These are phyloP conservation scores for Crossocerus cetratus DNA, from an alignment of 2,888 invertebrate genomes.

Conservation along the genomic window DNA sequence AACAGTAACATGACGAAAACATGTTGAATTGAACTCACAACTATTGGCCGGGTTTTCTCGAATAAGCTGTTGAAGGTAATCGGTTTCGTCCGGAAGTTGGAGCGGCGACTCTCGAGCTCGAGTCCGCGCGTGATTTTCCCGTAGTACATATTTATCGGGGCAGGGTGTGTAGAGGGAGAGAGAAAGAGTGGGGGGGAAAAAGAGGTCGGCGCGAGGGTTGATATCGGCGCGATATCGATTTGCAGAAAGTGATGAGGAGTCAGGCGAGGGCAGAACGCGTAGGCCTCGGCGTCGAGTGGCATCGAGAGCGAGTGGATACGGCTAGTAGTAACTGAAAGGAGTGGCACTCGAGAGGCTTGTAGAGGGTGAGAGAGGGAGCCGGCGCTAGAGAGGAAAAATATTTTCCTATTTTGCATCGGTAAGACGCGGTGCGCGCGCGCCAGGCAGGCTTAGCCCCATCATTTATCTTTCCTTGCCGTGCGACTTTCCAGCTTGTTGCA, in stretches of 20 bases:
- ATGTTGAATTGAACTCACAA: too few relatives aligned
- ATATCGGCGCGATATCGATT: constrained; percentile 51
- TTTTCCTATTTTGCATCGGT: constrained; percentile 38
- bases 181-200: not conserved
- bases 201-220: constrained; percentile 14
- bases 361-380: constrained; percentile 6
- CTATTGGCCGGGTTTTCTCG: too few relatives aligned
- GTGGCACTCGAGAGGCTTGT: constrained; percentile 36
- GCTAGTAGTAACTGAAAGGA: constrained; percentile 31
- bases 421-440: constrained; percentile 21
- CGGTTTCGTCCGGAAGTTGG: too few relatives aligned
- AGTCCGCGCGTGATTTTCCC: not conserved
- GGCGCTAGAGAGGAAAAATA: constrained; percentile 36
- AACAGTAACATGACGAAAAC: too few relatives aligned
- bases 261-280: constrained; percentile 22
- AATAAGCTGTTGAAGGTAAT: too few relatives aligned
- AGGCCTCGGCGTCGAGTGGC: not conserved
- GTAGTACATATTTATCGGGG: not conserved
- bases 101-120: not conserved
- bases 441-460: constrained; percentile 37
- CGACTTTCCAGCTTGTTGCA: too few relatives aligned
- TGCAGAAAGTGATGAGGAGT: constrained; percentile 25
- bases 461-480: constrained; percentile 6
- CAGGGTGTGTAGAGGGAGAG: too few relatives aligned
- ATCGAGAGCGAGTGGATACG: not conserved